phyloP scores from a whole-genome alignment of 2,888 invertebrate species.

The Syritta pipiens region DNA sequence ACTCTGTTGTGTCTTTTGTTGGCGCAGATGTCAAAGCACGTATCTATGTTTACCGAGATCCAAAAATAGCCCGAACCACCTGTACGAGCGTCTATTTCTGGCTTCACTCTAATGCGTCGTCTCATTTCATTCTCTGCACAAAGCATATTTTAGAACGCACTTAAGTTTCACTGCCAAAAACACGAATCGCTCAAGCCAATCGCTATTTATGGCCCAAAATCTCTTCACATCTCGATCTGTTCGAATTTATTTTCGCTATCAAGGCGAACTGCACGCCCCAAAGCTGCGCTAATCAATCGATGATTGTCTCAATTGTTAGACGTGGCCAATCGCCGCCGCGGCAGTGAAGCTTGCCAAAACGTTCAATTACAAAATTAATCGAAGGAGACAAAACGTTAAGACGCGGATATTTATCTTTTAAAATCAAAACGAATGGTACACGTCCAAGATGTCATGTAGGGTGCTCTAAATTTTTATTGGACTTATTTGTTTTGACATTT shows the following conservation, averaged over 20 bases:
- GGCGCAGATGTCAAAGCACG: slow-evolving; percentile 41
- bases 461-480: background rate
- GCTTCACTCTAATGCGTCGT: slow-evolving; percentile 21
- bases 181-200: slow-evolving; percentile 5
- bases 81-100: slow-evolving; percentile 43
- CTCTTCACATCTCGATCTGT: slow-evolving; percentile 18
- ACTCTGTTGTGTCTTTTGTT: background rate
- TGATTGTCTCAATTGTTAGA: slow-evolving; percentile 6
- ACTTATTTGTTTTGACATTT: slow-evolving; percentile 11
- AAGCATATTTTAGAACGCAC: slow-evolving; percentile 39
- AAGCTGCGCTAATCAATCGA: slow-evolving; percentile 14
- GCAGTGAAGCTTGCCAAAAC: slow-evolving; percentile 24
- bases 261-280: background rate
- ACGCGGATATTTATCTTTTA: background rate
- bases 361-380: slow-evolving; percentile 32
- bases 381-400: background rate
- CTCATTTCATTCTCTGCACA: slow-evolving; percentile 13
- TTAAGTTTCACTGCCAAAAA: slow-evolving; percentile 61
- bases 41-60: slow-evolving; percentile 5
- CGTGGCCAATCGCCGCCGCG: background rate
- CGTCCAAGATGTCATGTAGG: slow-evolving; percentile 52
- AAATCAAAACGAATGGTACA: slow-evolving; percentile 22
- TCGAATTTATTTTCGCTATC: slow-evolving; percentile 8
- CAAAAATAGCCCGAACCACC: slow-evolving; percentile 57
- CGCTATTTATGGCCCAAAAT: slow-evolving; percentile 28